Base-by-base conservation (phyloP, 2,888 invertebrate genomes). In the Crematogaster levior region DNA sequence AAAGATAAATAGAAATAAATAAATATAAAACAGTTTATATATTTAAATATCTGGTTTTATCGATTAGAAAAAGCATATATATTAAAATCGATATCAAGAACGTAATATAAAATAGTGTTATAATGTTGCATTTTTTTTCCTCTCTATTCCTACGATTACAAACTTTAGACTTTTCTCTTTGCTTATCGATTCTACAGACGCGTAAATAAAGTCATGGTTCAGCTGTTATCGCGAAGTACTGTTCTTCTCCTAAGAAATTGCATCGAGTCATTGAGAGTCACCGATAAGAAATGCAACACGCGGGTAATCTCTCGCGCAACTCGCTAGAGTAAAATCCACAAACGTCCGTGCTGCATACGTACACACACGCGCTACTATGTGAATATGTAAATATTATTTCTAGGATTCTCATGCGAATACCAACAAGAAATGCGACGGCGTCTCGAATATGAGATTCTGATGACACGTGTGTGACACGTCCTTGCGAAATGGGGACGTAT, bases 271-370 rank as follows among this genome's bases (percentile, higher is more conserved):
- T 77, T 53, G 51, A 12, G 34, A 77, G 68, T 66, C 43, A 43
- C 68, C 56, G 77, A 77, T 77, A 77, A 77, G 77, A 68, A 68
- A 68, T 66, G 48, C 30, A 56, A 77, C 40, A 53, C 68, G 43
- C 74, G 40, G 30, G 40, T 74, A 66, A 66, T 77, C 75, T 53
- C 75, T 40, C 65, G 53, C 53, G 66, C 65, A 66, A 77, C 40
- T 27, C 77, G 66, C 53, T 30, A 68, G 30, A 43, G 34, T 66
- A 77, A 56, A 77, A 77, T 68, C 43, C 56, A 68, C 77, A 68
- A 77, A 68, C 34, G 53, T 51, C 27, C 51, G 74, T 73, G 60
- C 24, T 18, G 27, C 21, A 24, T 21, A 30, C 21, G 21, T 37
- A 56, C 37, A 18, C 27, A 18, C 53, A 3, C 40, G 43, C 63